Conservation (phyloP, 2,797 vertebrate species). For the Emydoidea blandingii region DNA sequence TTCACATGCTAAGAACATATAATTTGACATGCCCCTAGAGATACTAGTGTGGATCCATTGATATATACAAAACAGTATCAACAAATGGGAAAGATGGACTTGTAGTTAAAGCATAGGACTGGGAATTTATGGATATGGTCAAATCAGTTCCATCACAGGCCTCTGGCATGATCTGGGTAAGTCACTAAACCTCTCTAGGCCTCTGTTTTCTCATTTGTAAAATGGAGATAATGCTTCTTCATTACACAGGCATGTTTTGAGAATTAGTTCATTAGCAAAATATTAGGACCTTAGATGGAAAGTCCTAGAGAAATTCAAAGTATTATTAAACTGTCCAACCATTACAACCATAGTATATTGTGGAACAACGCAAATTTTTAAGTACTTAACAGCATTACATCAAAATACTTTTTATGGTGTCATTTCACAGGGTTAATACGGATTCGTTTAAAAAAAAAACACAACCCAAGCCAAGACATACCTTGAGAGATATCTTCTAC, state of each 20-base stretch:
- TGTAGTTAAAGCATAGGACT: not conserved
- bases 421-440: not conserved
- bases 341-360: not conserved
- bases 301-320: not conserved
- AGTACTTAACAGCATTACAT: not conserved
- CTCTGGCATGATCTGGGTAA: not conserved
- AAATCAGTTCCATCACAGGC: not conserved
- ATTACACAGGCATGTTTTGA: not conserved
- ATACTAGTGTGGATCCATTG: not conserved
- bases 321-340: not conserved
- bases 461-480: conserved; percentile 62
- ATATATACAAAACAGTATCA: not conserved
- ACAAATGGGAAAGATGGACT: not conserved
- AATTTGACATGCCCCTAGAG: not conserved
- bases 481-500: conserved; percentile 97
- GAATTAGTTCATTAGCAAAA: conserved; percentile 2
- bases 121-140: not conserved
- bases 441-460: not conserved
- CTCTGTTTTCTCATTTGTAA: not conserved
- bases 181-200: not conserved
- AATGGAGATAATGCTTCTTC: not conserved
- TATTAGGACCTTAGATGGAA: not conserved
- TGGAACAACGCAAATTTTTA: not conserved
- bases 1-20: not conserved
- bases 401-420: not conserved